Evolutionary conservation across 2,797 vertebrate species (phyloP).

Genomic region (Tapirus indicus): DNA sequence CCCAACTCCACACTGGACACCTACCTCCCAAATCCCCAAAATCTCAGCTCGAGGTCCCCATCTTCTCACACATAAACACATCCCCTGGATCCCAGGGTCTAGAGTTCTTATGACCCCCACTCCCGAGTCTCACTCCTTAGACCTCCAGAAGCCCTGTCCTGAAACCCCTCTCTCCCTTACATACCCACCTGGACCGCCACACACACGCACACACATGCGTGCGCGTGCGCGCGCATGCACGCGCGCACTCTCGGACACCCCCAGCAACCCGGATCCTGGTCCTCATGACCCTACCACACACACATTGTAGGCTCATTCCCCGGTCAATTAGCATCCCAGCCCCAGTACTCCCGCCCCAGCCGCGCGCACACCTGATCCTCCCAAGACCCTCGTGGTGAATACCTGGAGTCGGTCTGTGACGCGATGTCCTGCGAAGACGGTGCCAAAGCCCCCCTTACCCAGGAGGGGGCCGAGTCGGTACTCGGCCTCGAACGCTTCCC

Average conservation of each 20-base stretch:
- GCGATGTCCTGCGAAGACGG: constrained; percentile 91
- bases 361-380: constrained; percentile 62
- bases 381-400: constrained; percentile 64
- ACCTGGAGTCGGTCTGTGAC: constrained; percentile 92
- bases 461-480: constrained; percentile 90
- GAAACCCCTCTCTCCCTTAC: neutral
- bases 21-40: constrained; percentile 19
- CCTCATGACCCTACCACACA: constrained; percentile 66
- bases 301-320: constrained; percentile 42
- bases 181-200: neutral
- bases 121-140: neutral
- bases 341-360: neutral
- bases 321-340: neutral
- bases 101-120: neutral
- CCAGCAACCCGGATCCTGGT: neutral
- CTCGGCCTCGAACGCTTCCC: constrained; percentile 88
- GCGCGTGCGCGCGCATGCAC: neutral
- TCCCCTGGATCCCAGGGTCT: neutral
- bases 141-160: neutral
- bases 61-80: neutral
- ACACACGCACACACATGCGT: neutral
- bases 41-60: constrained; percentile 17
- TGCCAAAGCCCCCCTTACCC: constrained; percentile 93
- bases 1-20: neutral
- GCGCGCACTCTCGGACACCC: neutral